Evolutionary conservation across 2,797 vertebrate species (phyloP).

Genomic region (Thripadectes ignobilis): DNA sequence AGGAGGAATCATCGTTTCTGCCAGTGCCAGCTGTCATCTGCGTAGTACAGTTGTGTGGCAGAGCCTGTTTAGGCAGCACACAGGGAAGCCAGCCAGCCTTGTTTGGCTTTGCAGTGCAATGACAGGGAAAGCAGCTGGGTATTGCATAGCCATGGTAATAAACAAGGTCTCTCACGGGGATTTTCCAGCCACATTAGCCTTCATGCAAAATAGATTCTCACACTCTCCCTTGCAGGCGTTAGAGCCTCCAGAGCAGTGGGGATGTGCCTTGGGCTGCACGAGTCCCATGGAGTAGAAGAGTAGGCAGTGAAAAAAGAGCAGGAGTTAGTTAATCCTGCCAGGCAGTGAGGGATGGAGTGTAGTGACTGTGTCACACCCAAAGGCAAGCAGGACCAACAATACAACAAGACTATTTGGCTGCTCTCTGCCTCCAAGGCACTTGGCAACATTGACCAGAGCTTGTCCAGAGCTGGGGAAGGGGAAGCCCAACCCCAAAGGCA

Average conservation of each 20-base stretch:
- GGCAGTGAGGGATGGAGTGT: rapidly evolving
- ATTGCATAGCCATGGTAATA: constrained; percentile 1
- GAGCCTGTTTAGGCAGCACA: background rate
- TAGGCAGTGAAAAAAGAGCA: background rate
- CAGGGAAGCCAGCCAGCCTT: constrained; percentile 25
- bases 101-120: background rate
- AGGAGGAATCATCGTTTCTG: constrained; percentile 19
- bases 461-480: background rate
- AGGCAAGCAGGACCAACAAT: background rate
- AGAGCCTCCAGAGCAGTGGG: background rate
- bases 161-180: constrained; percentile 40
- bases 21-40: constrained; percentile 50
- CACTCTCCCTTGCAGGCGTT: background rate
- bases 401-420: rapidly evolving
- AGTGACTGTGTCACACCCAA: background rate
- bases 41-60: constrained; percentile 14
- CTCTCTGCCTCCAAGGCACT: background rate
- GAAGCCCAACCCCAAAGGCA: background rate
- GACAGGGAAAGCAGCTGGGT: constrained; percentile 9
- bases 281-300: background rate
- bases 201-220: constrained; percentile 19
- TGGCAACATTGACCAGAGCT: background rate
- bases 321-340: background rate
- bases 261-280: background rate
- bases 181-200: constrained; percentile 22